Conservation (phyloP, 2,797 vertebrate genomes). For the Artibeus lituratus region DNA sequence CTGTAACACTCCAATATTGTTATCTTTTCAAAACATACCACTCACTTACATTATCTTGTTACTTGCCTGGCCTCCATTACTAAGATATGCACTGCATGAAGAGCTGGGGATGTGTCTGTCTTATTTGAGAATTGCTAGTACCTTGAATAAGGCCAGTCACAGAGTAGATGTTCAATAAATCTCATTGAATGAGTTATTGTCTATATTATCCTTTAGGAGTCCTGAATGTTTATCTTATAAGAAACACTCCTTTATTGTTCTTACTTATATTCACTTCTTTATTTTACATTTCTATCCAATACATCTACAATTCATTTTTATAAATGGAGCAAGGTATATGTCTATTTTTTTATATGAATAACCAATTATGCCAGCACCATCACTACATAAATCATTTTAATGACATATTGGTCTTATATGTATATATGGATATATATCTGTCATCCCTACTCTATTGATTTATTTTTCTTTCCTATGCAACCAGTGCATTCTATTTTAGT, state of each 20-base stretch:
- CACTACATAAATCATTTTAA: not conserved
- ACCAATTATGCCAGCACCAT: not conserved
- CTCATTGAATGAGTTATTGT: not conserved
- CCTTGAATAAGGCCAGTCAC: not conserved
- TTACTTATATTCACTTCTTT: not conserved
- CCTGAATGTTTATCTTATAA: not conserved
- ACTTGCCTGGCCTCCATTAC: not conserved
- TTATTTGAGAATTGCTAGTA: not conserved
- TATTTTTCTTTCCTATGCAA: not conserved
- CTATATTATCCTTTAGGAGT: not conserved
- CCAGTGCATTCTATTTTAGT: not conserved
- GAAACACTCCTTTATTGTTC: not conserved
- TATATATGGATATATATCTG: not conserved
- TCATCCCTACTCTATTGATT: not conserved
- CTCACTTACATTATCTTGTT: not conserved
- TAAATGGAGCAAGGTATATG: not conserved
- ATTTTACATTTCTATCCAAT: not conserved
- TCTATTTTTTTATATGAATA: not conserved
- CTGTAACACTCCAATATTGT: not conserved
- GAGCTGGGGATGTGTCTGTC: not conserved
- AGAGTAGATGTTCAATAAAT: not conserved
- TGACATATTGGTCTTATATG: not conserved
- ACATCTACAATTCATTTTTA: not conserved
- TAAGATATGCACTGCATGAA: not conserved
- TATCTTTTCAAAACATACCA: not conserved